These are phyloP conservation scores for Villa cingulata DNA, from an alignment of 2,888 invertebrate genomes.

Conservation along the genomic window DNA sequence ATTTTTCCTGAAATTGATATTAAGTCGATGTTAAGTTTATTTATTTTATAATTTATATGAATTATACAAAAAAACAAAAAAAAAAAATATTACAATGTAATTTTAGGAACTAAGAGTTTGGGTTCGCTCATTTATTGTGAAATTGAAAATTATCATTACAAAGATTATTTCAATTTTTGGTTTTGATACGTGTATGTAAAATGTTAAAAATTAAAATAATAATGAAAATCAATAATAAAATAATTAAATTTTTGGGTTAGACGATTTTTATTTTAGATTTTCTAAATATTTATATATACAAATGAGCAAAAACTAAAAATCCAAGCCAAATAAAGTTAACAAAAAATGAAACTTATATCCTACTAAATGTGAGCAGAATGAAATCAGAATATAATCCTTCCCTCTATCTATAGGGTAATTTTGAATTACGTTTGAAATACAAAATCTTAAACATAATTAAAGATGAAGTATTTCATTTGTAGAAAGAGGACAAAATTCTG, in stretches of 20 bases:
- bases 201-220: background rate
- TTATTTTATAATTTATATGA: background rate
- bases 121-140: too few species aligned
- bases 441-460: background rate
- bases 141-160: too few species aligned
- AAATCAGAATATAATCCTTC: conserved; percentile 7
- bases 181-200: too few species aligned
- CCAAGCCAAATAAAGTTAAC: background rate
- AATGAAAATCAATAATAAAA: conserved; percentile 1
- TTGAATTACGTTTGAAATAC: background rate
- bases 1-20: too few species aligned
- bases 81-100: too few species aligned
- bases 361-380: background rate
- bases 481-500: conserved; percentile 6
- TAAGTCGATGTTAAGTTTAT: too few species aligned
- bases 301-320: background rate
- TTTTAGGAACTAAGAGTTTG: too few species aligned
- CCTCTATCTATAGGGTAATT: background rate
- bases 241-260: background rate
- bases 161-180: too few species aligned
- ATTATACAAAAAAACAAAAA: background rate
- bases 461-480: background rate
- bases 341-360: conserved; percentile 17
- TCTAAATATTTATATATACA: background rate
- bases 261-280: too few species aligned